Base-by-base conservation (phyloP, 2,888 invertebrate species). In the Masnerella sp. region DNA sequence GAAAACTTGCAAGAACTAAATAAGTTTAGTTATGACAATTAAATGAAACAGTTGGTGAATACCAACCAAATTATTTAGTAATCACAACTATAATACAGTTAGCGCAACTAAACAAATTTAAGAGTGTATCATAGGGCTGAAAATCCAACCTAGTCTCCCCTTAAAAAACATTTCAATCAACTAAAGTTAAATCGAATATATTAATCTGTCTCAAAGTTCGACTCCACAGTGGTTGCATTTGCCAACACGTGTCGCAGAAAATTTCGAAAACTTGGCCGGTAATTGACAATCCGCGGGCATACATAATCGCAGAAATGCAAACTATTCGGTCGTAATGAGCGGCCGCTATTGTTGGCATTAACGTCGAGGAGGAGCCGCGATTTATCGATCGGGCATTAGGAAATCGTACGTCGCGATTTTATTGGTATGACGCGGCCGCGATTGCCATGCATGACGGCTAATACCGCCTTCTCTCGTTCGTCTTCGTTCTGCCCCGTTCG, bases 381-480 rank as follows among this genome's bases (percentile, higher is more conserved):
- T 77, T 80, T 79, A 82, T 81, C 81, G 83, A 81, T 82, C 78
- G 78, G 58, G 76, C 80, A 83, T 83, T 83, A 83, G 80, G 78
- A 76, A 81, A 82, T 83, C 81, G 78, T 59, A 68, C 62, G 64
- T 77, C 69, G 80, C 80, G 80, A 83, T 83, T 81, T 84, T 84
- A 84, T 83, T 84, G 83, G 81, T 82, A 82, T 83, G 83, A 82
- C 82, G 84, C 80, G 81, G 81, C 77, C 72, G 80, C 79, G 82
- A 85, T 86, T 85, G 81, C 82, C 84, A 87, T 85, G 82, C 85
- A 77, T 62, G 74, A 62, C 77, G 75, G 61, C 79, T 80, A 74
- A 77, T 52, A 59, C 56, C 74, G 67, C 75, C 77, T 75, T 62
- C 74, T 70, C 69, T 71, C 38, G 74, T 54, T 54, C 65, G 47